These are phyloP conservation scores for Anser cygnoides DNA, from an alignment of 2,113 vertebrate species.

Conservation along the genomic window DNA sequence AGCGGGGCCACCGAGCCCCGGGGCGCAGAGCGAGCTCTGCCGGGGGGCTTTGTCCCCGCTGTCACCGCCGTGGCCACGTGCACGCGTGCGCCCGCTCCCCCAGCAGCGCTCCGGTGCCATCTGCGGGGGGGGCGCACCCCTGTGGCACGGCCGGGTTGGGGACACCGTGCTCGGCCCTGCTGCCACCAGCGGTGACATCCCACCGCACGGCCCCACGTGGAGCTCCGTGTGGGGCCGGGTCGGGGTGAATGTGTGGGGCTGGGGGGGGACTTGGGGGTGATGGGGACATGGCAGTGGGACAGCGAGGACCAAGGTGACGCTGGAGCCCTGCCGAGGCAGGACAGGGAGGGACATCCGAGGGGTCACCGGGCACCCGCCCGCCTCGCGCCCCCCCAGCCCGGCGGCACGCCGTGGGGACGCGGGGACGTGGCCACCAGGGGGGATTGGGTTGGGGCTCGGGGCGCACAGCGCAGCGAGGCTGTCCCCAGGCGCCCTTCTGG, in stretches of 20 bases:
- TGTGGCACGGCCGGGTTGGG: not conserved
- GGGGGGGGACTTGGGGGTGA: not conserved
- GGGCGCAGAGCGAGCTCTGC: not conserved
- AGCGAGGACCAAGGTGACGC: too few relatives aligned
- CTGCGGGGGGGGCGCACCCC: too few relatives aligned
- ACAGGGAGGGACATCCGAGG: too few relatives aligned
- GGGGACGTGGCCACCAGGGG: not conserved
- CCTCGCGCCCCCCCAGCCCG: too few relatives aligned
- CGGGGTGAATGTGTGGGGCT: not conserved
- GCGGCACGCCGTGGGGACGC: too few relatives aligned
- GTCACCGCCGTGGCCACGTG: not conserved
- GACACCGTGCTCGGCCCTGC: not conserved
- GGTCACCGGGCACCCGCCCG: too few relatives aligned
- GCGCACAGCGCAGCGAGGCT: not conserved
- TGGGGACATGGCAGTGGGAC: not conserved
- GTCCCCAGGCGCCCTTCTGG: not conserved
- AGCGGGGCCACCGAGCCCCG: not conserved
- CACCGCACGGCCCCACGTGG: rapidly evolving
- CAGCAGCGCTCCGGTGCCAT: too few relatives aligned
- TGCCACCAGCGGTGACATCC: not conserved
- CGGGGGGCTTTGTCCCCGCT: not conserved
- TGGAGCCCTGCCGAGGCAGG: not conserved
- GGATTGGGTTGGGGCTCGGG: not conserved
- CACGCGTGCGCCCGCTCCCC: too few relatives aligned
- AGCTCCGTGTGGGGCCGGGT: not conserved